Evolutionary conservation across 2,113 vertebrate genomes (phyloP).

Genomic region (Aplodontia rufa): DNA sequence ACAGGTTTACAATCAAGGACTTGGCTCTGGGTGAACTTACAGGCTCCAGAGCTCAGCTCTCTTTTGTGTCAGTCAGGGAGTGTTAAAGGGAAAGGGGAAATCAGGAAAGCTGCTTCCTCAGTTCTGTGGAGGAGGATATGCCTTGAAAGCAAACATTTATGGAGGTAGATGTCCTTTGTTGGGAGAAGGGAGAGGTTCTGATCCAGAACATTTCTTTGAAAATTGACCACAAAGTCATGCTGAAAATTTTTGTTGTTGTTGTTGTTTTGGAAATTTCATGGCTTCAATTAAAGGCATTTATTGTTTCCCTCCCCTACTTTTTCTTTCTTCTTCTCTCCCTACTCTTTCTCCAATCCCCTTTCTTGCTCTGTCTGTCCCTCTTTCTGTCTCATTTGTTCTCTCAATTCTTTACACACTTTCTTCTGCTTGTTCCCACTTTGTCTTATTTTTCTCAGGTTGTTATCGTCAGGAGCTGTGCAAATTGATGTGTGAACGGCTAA

Average conservation of each 20-base stretch:
- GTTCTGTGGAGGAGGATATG: neutral
- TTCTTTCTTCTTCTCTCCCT: accelerated
- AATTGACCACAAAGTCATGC: neutral
- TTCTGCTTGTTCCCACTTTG: neutral
- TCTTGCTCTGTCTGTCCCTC: neutral
- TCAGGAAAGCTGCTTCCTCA: neutral
- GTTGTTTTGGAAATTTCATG: neutral
- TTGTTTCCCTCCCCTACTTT: neutral
- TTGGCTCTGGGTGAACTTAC: neutral
- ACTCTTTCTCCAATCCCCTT: neutral
- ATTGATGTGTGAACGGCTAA: slow-evolving; percentile 94
- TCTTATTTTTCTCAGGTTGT: slow-evolving; percentile 83
- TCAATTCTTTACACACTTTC: neutral
- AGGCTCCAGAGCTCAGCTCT: neutral
- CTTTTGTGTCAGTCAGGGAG: neutral
- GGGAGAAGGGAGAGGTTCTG: neutral
- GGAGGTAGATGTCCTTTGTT: neutral
- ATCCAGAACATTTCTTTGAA: neutral
- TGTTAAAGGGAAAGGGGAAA: neutral
- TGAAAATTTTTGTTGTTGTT: neutral
- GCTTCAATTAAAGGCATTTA: slow-evolving; percentile 30
- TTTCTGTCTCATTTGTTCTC: neutral
- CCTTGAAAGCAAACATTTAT: neutral
- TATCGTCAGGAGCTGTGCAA: slow-evolving; percentile 92
- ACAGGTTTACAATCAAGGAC: neutral